Conservation (phyloP, 2,888 invertebrate genomes). For the Atethmia centrago region DNA sequence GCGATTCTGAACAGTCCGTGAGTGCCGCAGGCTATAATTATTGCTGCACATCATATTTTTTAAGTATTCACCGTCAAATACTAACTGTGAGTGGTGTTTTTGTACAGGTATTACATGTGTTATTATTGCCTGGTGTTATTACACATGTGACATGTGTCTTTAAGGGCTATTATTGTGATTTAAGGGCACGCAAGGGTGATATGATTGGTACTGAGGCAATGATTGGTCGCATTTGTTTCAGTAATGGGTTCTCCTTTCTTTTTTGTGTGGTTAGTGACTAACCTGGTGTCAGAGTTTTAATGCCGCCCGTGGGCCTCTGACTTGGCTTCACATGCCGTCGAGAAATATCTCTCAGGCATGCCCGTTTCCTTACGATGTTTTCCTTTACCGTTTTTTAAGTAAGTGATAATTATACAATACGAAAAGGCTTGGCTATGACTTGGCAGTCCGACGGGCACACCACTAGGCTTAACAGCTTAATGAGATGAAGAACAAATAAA, state of each 20-base stretch:
- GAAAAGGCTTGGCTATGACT: no score
- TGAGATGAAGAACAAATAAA: background rate
- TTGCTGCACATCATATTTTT: conserved; percentile 57
- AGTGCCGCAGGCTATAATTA: conserved; percentile 60
- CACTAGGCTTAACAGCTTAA: no score
- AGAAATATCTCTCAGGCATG: no score
- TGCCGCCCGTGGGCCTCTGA: no score
- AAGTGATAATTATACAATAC: no score
- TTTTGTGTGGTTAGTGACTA: no score
- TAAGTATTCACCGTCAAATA: conserved; percentile 60
- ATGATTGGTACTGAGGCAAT: conserved; percentile 10
- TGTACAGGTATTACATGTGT: conserved; percentile 39
- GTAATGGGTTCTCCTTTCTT: no score
- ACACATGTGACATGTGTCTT: conserved; percentile 52
- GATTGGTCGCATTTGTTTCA: background rate
- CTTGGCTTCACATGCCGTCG: no score
- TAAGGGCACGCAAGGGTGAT: conserved; percentile 34
- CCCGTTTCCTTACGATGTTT: no score
- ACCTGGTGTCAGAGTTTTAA: no score
- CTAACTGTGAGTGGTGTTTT: conserved; percentile 49
- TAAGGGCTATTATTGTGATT: conserved; percentile 45
- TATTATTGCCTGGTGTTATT: conserved; percentile 54
- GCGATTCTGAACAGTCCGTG: conserved; percentile 36
- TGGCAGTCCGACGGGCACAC: no score
- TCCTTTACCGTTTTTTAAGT: no score